phyloP scores from a whole-genome alignment of 2,113 vertebrate species.

The Smithornis capensis region DNA sequence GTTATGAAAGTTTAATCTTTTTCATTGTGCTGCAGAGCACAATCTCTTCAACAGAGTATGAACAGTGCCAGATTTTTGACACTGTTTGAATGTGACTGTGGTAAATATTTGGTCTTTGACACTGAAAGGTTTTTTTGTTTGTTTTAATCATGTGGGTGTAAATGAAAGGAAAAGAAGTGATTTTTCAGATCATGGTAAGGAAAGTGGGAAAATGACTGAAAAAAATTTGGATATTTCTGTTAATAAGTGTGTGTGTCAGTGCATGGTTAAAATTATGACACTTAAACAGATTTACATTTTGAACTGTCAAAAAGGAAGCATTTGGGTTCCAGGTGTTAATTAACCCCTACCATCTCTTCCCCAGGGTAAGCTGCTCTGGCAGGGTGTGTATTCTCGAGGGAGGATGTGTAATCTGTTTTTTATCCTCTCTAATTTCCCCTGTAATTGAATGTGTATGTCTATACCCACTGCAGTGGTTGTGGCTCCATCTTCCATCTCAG shows the following conservation, averaged over 20 bases:
- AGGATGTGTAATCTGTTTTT: background rate
- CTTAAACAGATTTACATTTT: background rate
- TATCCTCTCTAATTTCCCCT: background rate
- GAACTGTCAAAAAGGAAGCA: background rate
- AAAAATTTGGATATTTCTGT: background rate
- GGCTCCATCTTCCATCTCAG: background rate
- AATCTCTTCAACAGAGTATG: background rate
- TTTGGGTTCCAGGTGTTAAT: slow-evolving; percentile 10
- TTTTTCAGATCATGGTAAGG: background rate
- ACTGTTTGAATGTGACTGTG: background rate
- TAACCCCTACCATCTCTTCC: background rate
- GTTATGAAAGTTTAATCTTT: background rate
- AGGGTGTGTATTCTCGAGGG: background rate
- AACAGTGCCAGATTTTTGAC: background rate
- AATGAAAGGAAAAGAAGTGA: background rate
- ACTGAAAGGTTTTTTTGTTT: background rate
- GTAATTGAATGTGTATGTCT: background rate
- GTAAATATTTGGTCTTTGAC: background rate
- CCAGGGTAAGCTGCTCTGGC: background rate
- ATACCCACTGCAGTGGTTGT: background rate
- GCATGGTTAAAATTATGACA: background rate
- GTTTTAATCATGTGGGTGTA: background rate
- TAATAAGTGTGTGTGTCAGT: background rate
- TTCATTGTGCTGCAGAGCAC: background rate
- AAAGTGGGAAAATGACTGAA: background rate